Percentiles rank a stretch among this genome's conserved stretches.
Conservation (phyloP, 2,113 vertebrate genomes). For the Rutilus rutilus region DNA sequence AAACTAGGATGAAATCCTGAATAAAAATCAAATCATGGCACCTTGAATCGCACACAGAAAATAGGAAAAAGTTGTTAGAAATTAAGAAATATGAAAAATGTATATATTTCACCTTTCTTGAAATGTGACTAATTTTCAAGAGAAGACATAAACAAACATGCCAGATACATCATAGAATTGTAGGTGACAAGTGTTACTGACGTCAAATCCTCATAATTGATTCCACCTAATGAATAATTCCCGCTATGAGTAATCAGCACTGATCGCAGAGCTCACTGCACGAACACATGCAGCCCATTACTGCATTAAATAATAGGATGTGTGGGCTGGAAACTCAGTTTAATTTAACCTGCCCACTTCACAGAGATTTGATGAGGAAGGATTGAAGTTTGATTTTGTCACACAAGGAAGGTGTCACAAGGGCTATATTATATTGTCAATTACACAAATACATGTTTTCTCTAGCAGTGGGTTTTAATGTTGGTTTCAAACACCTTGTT, state of each 20-base stretch:
- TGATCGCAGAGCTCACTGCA: constrained; percentile 13
- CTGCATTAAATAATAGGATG: background rate
- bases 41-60: background rate
- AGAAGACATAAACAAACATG: background rate
- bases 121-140: constrained; percentile 20
- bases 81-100: background rate
- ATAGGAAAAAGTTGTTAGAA: background rate
- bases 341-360: background rate
- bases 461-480: background rate
- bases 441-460: background rate
- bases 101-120: background rate
- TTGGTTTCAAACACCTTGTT: background rate
- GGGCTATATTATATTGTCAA: background rate
- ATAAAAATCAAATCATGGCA: background rate
- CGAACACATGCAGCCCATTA: background rate
- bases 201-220: background rate
- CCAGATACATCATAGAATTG: background rate
- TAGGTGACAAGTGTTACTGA: background rate
- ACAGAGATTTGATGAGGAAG: background rate
- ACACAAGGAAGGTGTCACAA: background rate
- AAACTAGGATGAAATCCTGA: background rate
- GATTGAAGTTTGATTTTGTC: background rate
- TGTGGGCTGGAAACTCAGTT: constrained; percentile 13
- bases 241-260: constrained; percentile 39
- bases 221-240: constrained; percentile 17